These are phyloP conservation scores for Blastomussa wellsi DNA, from an alignment of 92 coral and sea anemone genomes.

Conservation along the genomic window DNA sequence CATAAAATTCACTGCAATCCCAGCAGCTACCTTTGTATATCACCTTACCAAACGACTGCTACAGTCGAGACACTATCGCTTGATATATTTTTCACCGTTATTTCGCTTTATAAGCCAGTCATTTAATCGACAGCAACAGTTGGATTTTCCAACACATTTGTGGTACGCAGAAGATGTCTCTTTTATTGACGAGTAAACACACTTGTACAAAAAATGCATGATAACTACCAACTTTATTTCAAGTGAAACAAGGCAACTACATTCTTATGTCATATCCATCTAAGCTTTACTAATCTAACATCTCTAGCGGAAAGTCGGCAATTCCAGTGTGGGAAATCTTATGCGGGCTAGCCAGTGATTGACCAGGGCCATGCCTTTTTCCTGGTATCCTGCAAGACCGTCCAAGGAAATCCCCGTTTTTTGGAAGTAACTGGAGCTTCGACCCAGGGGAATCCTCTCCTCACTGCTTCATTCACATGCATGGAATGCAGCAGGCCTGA, in stretches of 20 bases:
- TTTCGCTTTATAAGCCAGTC: too few species aligned
- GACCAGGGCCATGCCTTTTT: slow-evolving; percentile 28
- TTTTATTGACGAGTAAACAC: not conserved
- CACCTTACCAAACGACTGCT: too few species aligned
- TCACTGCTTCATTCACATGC: not conserved
- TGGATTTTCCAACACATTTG: too few species aligned
- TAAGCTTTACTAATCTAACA: not conserved
- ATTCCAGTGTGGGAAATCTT: not conserved
- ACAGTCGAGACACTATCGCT: too few species aligned
- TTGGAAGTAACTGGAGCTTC: not conserved
- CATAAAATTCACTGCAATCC: too few species aligned
- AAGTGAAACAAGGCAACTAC: not conserved
- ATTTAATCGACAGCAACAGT: too few species aligned
- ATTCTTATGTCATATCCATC: not conserved
- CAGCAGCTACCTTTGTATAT: too few species aligned
- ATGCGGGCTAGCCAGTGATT: not conserved
- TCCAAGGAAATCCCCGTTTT: not conserved
- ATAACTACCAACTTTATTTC: not conserved
- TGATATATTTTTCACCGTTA: too few species aligned
- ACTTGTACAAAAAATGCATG: not conserved
- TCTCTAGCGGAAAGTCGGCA: not conserved
- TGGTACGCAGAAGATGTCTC: not conserved
- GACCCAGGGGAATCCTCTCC: slow-evolving; percentile 10
- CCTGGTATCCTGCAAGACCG: not conserved
- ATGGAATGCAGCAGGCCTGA: not conserved